Evolutionary conservation across 2,113 vertebrate species (phyloP), one percentile per base, ranked within the genome.

Genomic region (Glaucomys volans): DNA sequence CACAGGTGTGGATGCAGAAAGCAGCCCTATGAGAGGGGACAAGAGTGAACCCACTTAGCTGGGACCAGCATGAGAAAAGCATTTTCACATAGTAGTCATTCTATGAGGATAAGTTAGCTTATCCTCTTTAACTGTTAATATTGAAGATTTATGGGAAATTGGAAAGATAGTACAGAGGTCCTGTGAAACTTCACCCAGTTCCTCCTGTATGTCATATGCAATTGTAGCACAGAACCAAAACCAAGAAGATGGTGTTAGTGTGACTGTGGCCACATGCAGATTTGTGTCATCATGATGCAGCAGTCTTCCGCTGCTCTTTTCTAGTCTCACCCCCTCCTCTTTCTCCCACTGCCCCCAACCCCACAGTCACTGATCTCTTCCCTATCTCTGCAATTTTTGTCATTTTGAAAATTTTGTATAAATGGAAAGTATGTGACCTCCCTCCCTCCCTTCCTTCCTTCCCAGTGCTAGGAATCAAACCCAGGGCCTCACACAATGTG

Each of bases 171-270:
- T 4, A 13, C 30, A 62, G 44, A 80, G 52, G 84, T 47, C 11
- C 8, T 17, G 0, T 16, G 84, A 18, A 5, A 47, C 59, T 28
- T 11, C 4, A 11, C 35, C 32, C 2, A 20, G 16, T 32, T 16
- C 8, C 13, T n/a, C 3, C 2, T 18, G 5, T 16, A 47, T 35
- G n/a, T 24, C 22, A 2, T 37, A 5, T 1, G 2, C 4, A 28
- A 16, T 32, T 26, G 5, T 47, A 59, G 35, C 28, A 13, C 22
- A 28, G 4, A 30, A 14, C 26, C 28, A 17, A 71, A 35, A 42
- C 62, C 32, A 5, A 17, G 71, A 26, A 24, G 14, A 1, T 44
- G 67, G 14, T 37, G 7, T 12, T 18, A 9, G 47, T 4, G 0
- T 37, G 12, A 40, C 18, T 44, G 30, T 1, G 42, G 4, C 54